Evolutionary conservation across 2,888 invertebrate species (phyloP), one percentile per base, ranked within the genome.

Genomic region (Pyrocoelia pectoralis): DNA sequence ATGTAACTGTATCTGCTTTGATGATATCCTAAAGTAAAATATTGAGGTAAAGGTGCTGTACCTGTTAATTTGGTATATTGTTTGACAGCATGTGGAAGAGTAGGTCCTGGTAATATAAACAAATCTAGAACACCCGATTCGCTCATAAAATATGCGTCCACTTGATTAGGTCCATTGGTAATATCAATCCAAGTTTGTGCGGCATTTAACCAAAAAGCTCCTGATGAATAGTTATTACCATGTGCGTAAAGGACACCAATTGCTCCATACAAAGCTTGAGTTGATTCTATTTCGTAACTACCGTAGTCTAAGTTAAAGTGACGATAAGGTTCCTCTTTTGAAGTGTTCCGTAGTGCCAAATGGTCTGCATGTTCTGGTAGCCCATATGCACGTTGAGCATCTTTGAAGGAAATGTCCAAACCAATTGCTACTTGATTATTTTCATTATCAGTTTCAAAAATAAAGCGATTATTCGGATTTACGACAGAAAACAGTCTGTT

Each of bases 111-210:
- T 77, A 97, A 83, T 68, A 98, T 87, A 78, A 95, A 98, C 4
- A 91, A 84, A 78, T 98, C 98, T 51, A 97, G 87, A 9, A 96
- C 86, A n/a, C 97, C 98, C 53, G 92, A 90, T 81, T 98, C 97
- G 4, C 95, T 95, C 84, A 97, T 94, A 82, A 97, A 97, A 76
- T 93, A 91, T 0, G 91, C 89, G 59, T 84, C 83, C 2, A 85
- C 84, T 49, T 84, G 87, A 17, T 87, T 87, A 1, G 87, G 84
- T 0, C 85, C 86, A 72, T 87, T 84, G 12, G 85, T 84, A 13
- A 97, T 88, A 75, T 98, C 98, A 40, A 98, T 88, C 97, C 97
- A 98, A 0, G 97, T 97, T 83, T 98, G 98, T 0, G 98, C 95
- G 0, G 96, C 89, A 83, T 98, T 98, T 77, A 95, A 88, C 97